These are phyloP conservation scores for Sterrhoptilus dennistouni DNA, from an alignment of 2,113 vertebrate species.

Conservation along the genomic window DNA sequence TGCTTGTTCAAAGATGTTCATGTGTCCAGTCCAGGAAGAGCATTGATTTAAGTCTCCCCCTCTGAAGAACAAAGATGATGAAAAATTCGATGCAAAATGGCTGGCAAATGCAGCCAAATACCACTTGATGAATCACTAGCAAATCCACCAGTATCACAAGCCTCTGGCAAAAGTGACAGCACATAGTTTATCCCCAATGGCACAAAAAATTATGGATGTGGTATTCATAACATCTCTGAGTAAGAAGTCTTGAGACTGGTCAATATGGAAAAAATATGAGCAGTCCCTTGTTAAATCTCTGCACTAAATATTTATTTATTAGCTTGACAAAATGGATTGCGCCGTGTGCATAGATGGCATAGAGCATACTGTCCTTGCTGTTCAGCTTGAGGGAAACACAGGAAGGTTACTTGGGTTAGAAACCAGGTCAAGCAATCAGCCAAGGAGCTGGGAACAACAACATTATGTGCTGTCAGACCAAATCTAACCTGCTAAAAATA, in stretches of 20 bases:
- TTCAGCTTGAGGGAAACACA: neutral
- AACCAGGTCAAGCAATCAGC: neutral
- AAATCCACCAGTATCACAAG: neutral
- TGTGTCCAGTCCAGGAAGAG: neutral
- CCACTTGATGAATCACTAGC: neutral
- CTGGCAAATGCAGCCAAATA: neutral
- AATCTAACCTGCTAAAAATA: conserved; percentile 1
- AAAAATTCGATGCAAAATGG: neutral
- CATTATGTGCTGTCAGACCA: neutral
- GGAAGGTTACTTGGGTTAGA: neutral
- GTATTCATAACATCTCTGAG: neutral
- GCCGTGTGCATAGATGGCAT: neutral
- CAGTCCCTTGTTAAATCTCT: neutral
- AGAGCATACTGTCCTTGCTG: neutral
- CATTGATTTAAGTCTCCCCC: neutral
- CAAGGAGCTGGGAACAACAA: neutral
- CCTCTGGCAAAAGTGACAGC: neutral
- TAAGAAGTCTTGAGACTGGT: neutral
- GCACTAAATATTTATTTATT: neutral
- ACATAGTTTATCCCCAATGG: neutral
- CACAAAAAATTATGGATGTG: neutral
- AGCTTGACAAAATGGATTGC: neutral
- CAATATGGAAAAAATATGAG: neutral
- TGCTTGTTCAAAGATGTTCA: neutral
- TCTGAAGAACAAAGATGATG: neutral